phyloP scores from a whole-genome alignment of 2,888 invertebrate genomes.

The Ectemnius continuus region DNA sequence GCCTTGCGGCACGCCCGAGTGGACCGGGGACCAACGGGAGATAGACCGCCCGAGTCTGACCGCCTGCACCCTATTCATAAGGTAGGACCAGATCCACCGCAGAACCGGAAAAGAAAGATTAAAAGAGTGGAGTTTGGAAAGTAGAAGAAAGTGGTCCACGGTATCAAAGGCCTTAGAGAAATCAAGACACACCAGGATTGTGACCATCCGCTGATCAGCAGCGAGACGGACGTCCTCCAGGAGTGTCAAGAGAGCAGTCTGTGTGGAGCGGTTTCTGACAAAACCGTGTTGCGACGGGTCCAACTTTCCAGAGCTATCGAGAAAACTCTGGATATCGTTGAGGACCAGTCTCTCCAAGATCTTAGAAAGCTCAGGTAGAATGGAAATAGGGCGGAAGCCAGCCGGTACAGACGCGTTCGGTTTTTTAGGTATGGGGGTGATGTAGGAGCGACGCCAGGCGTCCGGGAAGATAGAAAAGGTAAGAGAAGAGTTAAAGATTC shows the following conservation, averaged over 20 bases:
- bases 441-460: conserved; percentile 56
- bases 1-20: no score
- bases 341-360: conserved; percentile 45
- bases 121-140: no score
- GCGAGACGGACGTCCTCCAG: conserved; percentile 55
- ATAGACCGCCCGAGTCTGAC: no score
- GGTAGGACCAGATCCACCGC: no score
- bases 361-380: conserved; percentile 53
- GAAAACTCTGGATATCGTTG: conserved; percentile 48
- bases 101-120: no score
- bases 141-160: no score
- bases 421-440: conserved; percentile 58
- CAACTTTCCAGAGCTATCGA: conserved; percentile 53
- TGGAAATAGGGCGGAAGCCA: no score
- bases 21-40: no score
- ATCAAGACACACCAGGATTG: no score
- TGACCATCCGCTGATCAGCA: conserved; percentile 49
- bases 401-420: conserved; percentile 25
- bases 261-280: conserved; percentile 53
- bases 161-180: no score
- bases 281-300: conserved; percentile 62
- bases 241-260: conserved; percentile 59
- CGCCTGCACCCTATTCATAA: no score
- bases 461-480: conserved; percentile 41
- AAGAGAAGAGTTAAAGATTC: conserved; percentile 33